Conservation (phyloP, 2,888 invertebrate species). For the Caenorhabditis macrosperma region DNA sequence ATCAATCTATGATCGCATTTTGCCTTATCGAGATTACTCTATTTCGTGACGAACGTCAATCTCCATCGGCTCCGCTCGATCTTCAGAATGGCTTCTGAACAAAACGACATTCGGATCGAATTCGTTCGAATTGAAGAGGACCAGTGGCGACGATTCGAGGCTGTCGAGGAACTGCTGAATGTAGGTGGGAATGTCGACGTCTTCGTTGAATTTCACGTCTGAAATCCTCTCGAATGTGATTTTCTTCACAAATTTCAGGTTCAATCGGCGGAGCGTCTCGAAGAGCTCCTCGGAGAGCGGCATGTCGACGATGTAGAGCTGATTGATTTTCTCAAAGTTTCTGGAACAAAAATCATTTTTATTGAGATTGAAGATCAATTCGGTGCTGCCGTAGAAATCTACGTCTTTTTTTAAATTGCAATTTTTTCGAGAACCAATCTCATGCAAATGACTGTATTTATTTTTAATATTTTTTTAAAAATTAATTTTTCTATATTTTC, state of each 20-base stretch:
- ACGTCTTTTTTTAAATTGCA: no score
- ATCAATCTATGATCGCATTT: no score
- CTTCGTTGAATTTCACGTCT: neutral
- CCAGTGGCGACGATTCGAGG: conserved; percentile 3
- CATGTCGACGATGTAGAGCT: conserved; percentile 9
- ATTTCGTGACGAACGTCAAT: no score
- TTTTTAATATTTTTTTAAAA: no score
- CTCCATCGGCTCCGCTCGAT: no score
- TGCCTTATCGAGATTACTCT: no score
- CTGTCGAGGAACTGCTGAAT: conserved; percentile 3
- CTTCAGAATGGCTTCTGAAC: neutral
- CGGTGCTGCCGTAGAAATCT: no score
- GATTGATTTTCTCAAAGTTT: conserved; percentile 17
- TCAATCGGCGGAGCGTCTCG: conserved; percentile 2
- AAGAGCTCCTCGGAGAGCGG: conserved; percentile 13
- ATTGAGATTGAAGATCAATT: neutral
- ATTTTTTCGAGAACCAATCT: no score
- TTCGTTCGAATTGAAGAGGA: conserved; percentile 25
- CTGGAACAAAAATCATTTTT: conserved; percentile 24
- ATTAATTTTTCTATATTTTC: no score
- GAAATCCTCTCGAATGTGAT: conserved; percentile 16
- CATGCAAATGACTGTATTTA: no score
- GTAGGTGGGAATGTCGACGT: neutral
- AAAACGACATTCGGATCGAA: conserved; percentile 30
- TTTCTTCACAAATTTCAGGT: neutral